phyloP scores from a whole-genome alignment of 2,113 vertebrate genomes.

The Onychostruthus taczanowskii region DNA sequence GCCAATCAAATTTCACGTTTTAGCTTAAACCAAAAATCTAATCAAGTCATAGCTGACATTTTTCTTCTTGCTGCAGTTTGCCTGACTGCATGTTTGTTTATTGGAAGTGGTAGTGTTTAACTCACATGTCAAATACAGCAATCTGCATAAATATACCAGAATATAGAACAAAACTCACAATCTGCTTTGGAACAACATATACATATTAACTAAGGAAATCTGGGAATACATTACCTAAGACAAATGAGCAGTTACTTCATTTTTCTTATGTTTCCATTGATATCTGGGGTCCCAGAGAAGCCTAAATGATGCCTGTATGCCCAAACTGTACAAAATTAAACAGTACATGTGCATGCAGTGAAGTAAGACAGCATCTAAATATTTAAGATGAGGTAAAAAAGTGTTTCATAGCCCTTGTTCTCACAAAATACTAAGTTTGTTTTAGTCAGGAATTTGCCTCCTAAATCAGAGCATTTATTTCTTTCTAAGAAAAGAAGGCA shows the following conservation, averaged over 20 bases:
- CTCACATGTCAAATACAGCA: not conserved
- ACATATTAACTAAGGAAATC: not conserved
- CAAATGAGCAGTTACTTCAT: not conserved
- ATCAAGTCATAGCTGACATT: not conserved
- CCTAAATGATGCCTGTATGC: not conserved
- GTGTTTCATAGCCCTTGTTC: not conserved
- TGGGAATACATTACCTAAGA: not conserved
- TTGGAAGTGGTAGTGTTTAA: not conserved
- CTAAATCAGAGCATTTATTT: not conserved
- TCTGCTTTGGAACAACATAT: not conserved
- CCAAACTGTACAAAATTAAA: not conserved
- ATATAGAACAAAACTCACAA: not conserved
- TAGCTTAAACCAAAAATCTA: not conserved
- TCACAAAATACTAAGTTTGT: not conserved
- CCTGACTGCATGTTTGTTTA: not conserved
- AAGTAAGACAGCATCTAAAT: not conserved
- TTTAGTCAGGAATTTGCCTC: not conserved
- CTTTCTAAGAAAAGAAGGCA: not conserved
- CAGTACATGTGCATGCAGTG: accelerated
- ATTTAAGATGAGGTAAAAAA: not conserved
- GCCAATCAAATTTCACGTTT: not conserved
- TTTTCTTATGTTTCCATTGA: not conserved
- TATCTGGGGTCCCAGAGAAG: not conserved
- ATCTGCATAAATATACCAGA: not conserved
- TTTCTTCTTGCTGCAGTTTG: not conserved